Evolutionary conservation across 2,888 invertebrate genomes (phyloP), one percentile per base, ranked within the genome.

Genomic region (Myopa tessellatipennis): DNA sequence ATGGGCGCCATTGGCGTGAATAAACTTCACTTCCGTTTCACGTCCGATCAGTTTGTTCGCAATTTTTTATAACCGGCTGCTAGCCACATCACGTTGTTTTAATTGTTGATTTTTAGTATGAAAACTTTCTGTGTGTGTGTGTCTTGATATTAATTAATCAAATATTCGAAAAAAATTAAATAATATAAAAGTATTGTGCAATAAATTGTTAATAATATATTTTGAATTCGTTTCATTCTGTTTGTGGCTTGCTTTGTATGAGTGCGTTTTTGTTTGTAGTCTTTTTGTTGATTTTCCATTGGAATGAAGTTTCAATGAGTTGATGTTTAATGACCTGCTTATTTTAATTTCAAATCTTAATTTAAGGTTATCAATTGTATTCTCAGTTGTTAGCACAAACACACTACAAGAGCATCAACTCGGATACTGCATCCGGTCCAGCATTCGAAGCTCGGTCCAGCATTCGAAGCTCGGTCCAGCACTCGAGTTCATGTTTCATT

Each of bases 211-310:
- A 8, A 68, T 45, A 50, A 69, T 34, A 74, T 52, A 50, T 16
- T 77, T 72, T 70, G 74, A 36, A 65, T 77, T 55, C 52, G 38
- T 58, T 67, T 61, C 10, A 69, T 74, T 79, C 26, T 38, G 38
- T 69, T 74, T 70, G 34, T 26, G 12, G 26, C 26, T 26, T 26
- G 26, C 26, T 26, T 26, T 26, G 26, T 1, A 26, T 26, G 10
- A 26, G 5, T 63, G n/a, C 6, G n/a, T 58, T 58, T 16, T 16
- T 58, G 16, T 5, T 58, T 12, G 5, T 4, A 76, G 70, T 65
- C 52, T 77, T 71, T 71, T 72, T 77, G 18, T 71, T 8, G 70
- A 40, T 67, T 36, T 63, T 75, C 18, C 16, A 40, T 65, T 34
- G 50, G 55, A 26, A 26, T 26, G 26, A 26, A 1, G 26, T 26